Conservation (phyloP, 1,140 invertebrate genomes). For the Drosophila triauraria region DNA sequence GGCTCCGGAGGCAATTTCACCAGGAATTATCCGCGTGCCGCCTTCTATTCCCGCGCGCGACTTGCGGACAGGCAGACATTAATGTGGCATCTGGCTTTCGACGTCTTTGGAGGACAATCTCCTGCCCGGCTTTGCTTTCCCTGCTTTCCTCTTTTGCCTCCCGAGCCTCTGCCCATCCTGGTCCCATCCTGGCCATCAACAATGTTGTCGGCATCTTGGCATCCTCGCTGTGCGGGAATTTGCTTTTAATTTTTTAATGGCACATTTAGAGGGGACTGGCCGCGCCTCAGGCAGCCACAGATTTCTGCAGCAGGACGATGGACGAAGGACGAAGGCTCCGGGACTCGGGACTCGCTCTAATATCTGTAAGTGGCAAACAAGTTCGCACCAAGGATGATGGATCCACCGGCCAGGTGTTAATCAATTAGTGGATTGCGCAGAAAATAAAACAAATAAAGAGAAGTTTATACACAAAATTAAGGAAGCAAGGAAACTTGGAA, state of each 20-base stretch:
- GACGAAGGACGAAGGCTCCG: neutral
- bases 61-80: constrained; percentile 25
- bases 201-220: constrained; percentile 57
- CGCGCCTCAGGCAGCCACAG: constrained; percentile 3
- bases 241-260: constrained; percentile 80
- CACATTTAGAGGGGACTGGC: constrained; percentile 51
- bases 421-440: constrained; percentile 46
- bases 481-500: too few species aligned
- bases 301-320: neutral
- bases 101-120: constrained; percentile 29
- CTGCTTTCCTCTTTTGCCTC: neutral
- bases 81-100: constrained; percentile 42
- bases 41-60: constrained; percentile 1
- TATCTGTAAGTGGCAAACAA: constrained; percentile 57
- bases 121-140: neutral
- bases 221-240: constrained; percentile 51
- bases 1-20: constrained; percentile 1
- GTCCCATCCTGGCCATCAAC: constrained; percentile 37
- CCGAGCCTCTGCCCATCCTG: too few species aligned
- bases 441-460: neutral
- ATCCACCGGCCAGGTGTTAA: constrained; percentile 61
- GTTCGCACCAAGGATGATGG: constrained; percentile 41
- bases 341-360: constrained; percentile 11
- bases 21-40: constrained; percentile 16
- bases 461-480: neutral